phyloP scores from a whole-genome alignment of 2,888 invertebrate genomes.

The Neoitamus cyanurus region DNA sequence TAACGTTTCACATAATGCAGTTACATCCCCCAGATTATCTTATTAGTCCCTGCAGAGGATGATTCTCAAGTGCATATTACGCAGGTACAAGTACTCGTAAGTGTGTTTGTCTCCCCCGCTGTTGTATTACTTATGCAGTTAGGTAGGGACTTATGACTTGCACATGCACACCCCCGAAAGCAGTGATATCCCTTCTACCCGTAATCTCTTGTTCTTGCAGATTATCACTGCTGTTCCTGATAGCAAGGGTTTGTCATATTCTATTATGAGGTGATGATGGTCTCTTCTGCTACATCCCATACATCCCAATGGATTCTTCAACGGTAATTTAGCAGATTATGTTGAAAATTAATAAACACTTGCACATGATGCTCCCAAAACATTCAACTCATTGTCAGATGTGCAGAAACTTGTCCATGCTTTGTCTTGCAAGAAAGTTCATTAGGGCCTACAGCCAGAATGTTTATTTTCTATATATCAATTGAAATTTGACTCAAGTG shows the following conservation, averaged over 20 bases:
- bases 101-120: slow-evolving; percentile 28
- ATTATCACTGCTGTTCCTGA: slow-evolving; percentile 3
- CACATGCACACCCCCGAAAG: slow-evolving; percentile 9
- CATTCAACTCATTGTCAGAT: neutral
- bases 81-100: slow-evolving; percentile 29
- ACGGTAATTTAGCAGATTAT: neutral
- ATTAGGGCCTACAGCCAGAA: neutral
- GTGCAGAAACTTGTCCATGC: neutral
- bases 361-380: neutral
- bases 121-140: slow-evolving; percentile 42
- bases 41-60: slow-evolving; percentile 57
- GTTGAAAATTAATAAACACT: neutral
- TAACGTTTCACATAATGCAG: slow-evolving; percentile 59
- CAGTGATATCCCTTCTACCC: neutral
- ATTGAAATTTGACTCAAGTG: too few relatives aligned
- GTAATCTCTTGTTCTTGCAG: slow-evolving; percentile 26
- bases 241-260: slow-evolving; percentile 8
- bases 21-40: slow-evolving; percentile 62
- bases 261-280: slow-evolving; percentile 8
- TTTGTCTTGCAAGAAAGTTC: neutral
- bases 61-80: slow-evolving; percentile 38
- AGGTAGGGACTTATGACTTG: neutral
- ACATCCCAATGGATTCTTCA: neutral
- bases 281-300: neutral
- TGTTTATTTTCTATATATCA: too few relatives aligned